These are phyloP conservation scores for Neosilurus hyrtlii DNA, from an alignment of 2,797 vertebrate species.

Conservation along the genomic window DNA sequence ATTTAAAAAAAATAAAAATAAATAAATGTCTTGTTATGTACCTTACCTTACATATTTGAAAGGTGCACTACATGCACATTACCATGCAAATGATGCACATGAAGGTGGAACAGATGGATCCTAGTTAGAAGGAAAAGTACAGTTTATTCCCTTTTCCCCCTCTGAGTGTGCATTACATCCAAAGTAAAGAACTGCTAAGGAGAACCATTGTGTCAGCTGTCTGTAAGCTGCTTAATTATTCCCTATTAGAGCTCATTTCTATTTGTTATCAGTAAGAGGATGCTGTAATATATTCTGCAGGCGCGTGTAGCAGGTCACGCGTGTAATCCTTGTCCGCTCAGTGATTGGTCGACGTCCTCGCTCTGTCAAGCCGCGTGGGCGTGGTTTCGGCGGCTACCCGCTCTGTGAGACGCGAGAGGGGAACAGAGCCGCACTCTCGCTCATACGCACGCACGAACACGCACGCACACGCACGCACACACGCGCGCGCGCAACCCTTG, in stretches of 20 bases:
- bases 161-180: not conserved
- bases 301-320: constrained; percentile 8
- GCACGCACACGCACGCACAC: not conserved
- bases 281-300: not conserved
- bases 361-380: constrained; percentile 52
- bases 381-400: constrained; percentile 46
- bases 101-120: not conserved
- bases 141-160: no score
- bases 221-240: not conserved
- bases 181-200: not conserved
- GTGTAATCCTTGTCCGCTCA: not conserved
- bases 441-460: not conserved
- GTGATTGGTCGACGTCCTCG: constrained; percentile 47
- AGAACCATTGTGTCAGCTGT: not conserved
- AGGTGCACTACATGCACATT: not conserved
- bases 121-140: not conserved
- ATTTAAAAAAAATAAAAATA: no score
- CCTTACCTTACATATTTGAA: not conserved
- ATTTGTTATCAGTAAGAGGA: constrained; percentile 1
- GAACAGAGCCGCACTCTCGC: constrained; percentile 51
- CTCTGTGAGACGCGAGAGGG: constrained; percentile 46
- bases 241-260: constrained; percentile 1
- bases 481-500: constrained; percentile 34
- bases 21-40: not conserved
- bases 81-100: not conserved